These are phyloP conservation scores for Remorina albescens DNA, from an alignment of 2,797 vertebrate genomes.

Conservation along the genomic window DNA sequence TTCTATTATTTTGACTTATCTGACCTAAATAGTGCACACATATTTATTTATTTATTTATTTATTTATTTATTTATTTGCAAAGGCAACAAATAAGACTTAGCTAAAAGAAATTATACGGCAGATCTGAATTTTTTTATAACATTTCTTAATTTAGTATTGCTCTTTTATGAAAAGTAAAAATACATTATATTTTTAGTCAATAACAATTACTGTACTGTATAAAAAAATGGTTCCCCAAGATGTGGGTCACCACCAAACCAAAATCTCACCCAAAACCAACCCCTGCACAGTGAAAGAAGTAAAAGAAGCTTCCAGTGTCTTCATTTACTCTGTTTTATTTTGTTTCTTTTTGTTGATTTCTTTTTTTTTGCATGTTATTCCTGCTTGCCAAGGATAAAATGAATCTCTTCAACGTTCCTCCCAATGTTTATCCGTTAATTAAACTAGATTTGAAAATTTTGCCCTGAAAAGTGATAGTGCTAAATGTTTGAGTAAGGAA, in stretches of 20 bases:
- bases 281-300: not conserved
- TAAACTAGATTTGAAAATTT: conserved; percentile 24
- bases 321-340: not conserved
- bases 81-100: not conserved
- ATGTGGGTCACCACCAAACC: not conserved
- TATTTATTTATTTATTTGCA: too few species aligned
- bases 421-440: conserved; percentile 3
- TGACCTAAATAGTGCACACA: not conserved
- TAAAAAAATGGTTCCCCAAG: not conserved
- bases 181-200: not conserved
- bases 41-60: too few species aligned
- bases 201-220: not conserved
- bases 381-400: conserved; percentile 43
- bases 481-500: not conserved
- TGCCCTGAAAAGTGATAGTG: conserved; percentile 9
- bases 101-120: not conserved
- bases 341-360: too few species aligned
- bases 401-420: conserved; percentile 23
- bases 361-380: too few species aligned
- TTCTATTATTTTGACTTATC: not conserved
- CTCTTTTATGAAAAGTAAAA: not conserved
- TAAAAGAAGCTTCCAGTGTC: not conserved
- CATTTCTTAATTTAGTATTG: not conserved
- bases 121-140: not conserved
- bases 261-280: not conserved